Evolutionary conservation across 2,113 vertebrate genomes (phyloP).

Genomic region (Ahaetulla prasina): DNA sequence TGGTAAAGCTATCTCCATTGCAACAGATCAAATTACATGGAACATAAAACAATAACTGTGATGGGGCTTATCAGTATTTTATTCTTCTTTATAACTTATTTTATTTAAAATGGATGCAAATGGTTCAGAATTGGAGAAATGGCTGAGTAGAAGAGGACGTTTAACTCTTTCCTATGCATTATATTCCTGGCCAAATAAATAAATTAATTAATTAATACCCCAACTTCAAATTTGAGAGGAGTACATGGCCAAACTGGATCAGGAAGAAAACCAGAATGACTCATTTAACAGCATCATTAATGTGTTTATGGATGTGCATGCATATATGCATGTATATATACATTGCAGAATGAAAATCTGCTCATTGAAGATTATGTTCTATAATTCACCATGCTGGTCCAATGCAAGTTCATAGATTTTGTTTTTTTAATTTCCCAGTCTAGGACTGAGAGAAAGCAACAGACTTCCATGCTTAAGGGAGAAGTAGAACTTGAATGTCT

Average conservation of each 20-base stretch:
- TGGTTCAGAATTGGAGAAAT: not conserved
- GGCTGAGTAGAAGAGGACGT: not conserved
- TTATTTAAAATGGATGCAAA: not conserved
- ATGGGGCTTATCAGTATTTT: not conserved
- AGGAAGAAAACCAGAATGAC: not conserved
- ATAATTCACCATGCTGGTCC: not conserved
- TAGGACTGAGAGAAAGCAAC: not conserved
- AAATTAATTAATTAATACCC: not conserved
- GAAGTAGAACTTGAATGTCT: not conserved
- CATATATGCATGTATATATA: not conserved
- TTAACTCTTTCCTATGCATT: not conserved
- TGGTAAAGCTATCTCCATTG: not conserved
- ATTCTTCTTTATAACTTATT: not conserved
- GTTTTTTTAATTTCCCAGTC: not conserved
- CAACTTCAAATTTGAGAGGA: not conserved
- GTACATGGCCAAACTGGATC: not conserved
- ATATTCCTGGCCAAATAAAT: not conserved
- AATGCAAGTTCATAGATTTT: not conserved
- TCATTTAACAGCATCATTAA: not conserved
- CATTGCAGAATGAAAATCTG: not conserved
- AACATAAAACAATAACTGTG: not conserved
- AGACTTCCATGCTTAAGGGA: not conserved
- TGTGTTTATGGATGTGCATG: not conserved
- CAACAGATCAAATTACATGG: not conserved
- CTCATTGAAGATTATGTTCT: not conserved